Evolutionary conservation across 2,888 invertebrate genomes (phyloP).

Genomic region (Agriopis leucophaearia): DNA sequence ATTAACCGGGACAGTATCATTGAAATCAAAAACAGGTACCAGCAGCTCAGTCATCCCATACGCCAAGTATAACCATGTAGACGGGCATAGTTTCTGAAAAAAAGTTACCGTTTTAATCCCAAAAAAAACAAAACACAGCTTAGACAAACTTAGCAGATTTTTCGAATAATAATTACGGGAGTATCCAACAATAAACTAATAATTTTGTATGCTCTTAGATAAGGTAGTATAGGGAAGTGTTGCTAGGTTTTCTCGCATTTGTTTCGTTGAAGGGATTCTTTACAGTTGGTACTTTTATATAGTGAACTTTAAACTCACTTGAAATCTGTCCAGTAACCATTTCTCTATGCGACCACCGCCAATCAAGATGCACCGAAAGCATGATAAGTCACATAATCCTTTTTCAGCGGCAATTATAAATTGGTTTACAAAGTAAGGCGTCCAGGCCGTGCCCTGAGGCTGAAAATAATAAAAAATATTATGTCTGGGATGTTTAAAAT

Average conservation of each 20-base stretch:
- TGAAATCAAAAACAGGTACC: constrained; percentile 57
- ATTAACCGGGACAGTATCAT: constrained; percentile 49
- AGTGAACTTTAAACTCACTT: constrained; percentile 51
- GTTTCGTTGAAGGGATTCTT: too few relatives aligned
- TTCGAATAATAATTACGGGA: too few relatives aligned
- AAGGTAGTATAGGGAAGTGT: too few relatives aligned
- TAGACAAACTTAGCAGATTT: too few relatives aligned
- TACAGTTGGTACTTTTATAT: neutral
- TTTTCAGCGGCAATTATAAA: constrained; percentile 59
- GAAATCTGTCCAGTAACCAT: constrained; percentile 56
- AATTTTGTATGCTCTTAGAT: too few relatives aligned
- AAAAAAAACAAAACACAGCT: too few relatives aligned
- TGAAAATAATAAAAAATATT: constrained; percentile 3
- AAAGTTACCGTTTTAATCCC: neutral
- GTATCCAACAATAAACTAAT: too few relatives aligned
- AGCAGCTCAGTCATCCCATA: constrained; percentile 65
- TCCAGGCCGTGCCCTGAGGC: constrained; percentile 55
- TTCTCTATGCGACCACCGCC: constrained; percentile 61
- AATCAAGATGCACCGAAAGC: constrained; percentile 60
- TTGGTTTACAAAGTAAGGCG: constrained; percentile 60
- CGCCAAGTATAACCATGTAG: constrained; percentile 52
- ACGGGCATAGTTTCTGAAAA: constrained; percentile 51
- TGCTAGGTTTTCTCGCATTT: too few relatives aligned
- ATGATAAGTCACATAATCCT: constrained; percentile 60
- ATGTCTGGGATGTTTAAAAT: neutral